phyloP scores from a whole-genome alignment of 2,888 invertebrate genomes.

The Galeopsomyia nigrocyanea region DNA sequence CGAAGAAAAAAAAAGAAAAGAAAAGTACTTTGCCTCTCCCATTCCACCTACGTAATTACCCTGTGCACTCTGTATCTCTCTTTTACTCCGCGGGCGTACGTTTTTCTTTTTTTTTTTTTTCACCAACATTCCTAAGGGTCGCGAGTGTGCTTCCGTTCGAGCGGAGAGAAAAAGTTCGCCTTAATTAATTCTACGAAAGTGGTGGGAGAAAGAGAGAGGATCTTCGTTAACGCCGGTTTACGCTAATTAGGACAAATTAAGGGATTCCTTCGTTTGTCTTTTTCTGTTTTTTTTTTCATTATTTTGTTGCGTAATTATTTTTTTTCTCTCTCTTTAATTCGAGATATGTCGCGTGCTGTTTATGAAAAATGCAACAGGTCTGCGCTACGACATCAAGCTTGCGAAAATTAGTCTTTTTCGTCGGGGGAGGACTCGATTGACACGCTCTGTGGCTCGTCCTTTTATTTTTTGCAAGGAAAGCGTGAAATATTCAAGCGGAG shows the following conservation, averaged over 20 bases:
- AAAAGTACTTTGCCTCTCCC: no score
- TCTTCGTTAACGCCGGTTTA: slow-evolving; percentile 62
- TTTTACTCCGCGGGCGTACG: background rate
- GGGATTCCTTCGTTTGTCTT: slow-evolving; percentile 28
- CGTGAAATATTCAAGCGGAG: background rate
- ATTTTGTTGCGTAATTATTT: background rate
- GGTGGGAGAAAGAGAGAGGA: slow-evolving; percentile 48
- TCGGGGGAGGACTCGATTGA: background rate
- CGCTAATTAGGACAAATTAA: slow-evolving; percentile 61
- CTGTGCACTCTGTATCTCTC: background rate
- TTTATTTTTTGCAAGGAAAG: background rate
- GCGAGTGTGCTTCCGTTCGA: slow-evolving; percentile 25
- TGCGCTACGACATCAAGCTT: background rate
- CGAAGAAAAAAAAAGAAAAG: no score
- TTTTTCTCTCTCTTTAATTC: background rate
- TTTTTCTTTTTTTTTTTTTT: slow-evolving; percentile 2
- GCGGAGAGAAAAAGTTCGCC: slow-evolving; percentile 47
- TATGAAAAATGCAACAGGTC: slow-evolving; percentile 34
- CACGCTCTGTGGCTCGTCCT: no score
- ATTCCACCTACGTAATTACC: background rate
- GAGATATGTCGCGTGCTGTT: slow-evolving; percentile 5
- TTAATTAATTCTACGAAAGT: slow-evolving; percentile 64
- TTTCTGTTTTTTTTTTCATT: background rate
- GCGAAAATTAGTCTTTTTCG: no score
- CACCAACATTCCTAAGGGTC: no score